Evolutionary conservation across 2,888 invertebrate species (phyloP).

Genomic region (Nomada hirtipes): DNA sequence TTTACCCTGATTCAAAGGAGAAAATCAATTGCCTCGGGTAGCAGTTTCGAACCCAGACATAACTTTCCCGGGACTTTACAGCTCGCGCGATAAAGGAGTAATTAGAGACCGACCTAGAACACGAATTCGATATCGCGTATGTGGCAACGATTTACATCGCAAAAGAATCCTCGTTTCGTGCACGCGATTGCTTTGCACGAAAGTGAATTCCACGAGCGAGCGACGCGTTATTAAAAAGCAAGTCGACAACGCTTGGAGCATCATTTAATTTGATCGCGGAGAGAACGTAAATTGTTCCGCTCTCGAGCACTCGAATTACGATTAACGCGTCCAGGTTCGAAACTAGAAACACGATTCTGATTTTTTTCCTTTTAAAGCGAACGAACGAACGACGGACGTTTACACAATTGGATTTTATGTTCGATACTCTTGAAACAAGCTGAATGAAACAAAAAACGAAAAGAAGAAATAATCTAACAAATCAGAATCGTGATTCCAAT

Average conservation of each 20-base stretch:
- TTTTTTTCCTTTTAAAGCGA: constrained; percentile 25
- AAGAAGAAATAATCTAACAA: constrained; percentile 1
- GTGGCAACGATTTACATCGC: constrained; percentile 13
- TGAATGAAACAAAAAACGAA: neutral
- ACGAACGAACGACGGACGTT: neutral
- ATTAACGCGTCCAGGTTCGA: constrained; percentile 62
- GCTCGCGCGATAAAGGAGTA: constrained; percentile 4
- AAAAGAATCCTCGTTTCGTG: constrained; percentile 7
- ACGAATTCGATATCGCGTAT: constrained; percentile 15
- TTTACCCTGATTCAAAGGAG: constrained; percentile 15
- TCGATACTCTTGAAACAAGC: neutral
- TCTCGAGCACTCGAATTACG: neutral
- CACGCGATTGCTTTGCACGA: neutral
- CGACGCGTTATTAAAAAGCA: neutral
- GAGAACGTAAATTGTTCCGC: neutral
- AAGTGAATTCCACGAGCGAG: neutral
- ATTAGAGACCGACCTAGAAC: constrained; percentile 5
- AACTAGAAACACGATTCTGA: constrained; percentile 69
- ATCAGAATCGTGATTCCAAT: constrained; percentile 76
- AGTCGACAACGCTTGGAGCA: neutral
- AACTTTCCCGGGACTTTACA: constrained; percentile 2
- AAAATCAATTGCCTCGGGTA: constrained; percentile 64
- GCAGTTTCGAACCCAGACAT: constrained; percentile 64
- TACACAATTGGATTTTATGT: constrained; percentile 1
- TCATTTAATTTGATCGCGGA: neutral